Conservation (phyloP, 1,140 invertebrate genomes). For the Nasonia giraulti region DNA sequence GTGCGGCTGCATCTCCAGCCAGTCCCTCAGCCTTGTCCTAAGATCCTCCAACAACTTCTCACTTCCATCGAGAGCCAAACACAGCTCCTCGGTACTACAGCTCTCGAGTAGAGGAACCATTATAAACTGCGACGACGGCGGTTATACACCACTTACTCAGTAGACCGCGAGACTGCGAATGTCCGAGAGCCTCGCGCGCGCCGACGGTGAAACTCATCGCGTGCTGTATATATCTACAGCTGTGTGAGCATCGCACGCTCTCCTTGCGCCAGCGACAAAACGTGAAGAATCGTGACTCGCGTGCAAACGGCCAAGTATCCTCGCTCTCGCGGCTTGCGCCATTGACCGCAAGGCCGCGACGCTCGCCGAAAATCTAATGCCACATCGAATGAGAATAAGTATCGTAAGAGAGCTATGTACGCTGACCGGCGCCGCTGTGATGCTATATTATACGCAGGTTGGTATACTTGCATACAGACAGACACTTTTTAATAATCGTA, state of each 20-base stretch:
- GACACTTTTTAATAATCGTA: not conserved
- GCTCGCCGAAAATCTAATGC: no score
- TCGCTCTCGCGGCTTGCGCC: no score
- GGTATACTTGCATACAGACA: not conserved
- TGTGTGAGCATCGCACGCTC: not conserved
- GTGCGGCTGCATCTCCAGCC: slow-evolving; percentile 70
- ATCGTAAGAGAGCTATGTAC: no score
- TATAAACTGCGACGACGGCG: slow-evolving; percentile 17
- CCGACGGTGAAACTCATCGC: no score
- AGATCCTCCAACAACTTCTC: slow-evolving; percentile 60
- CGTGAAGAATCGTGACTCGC: no score
- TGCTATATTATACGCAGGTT: no score
- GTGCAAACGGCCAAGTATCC: no score
- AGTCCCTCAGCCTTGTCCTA: slow-evolving; percentile 63
- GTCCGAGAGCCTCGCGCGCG: not conserved
- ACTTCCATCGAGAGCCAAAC: slow-evolving; percentile 57
- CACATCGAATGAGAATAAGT: no score
- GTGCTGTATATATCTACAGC: no score
- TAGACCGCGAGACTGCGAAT: not conserved
- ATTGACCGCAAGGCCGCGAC: no score
- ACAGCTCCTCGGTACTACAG: slow-evolving; percentile 59
- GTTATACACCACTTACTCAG: not conserved
- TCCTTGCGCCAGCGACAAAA: not conserved
- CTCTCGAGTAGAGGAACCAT: slow-evolving; percentile 58
- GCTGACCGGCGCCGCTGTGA: no score